Base-by-base conservation (phyloP, 2,113 vertebrate genomes). In the Lampris megalopsis region DNA sequence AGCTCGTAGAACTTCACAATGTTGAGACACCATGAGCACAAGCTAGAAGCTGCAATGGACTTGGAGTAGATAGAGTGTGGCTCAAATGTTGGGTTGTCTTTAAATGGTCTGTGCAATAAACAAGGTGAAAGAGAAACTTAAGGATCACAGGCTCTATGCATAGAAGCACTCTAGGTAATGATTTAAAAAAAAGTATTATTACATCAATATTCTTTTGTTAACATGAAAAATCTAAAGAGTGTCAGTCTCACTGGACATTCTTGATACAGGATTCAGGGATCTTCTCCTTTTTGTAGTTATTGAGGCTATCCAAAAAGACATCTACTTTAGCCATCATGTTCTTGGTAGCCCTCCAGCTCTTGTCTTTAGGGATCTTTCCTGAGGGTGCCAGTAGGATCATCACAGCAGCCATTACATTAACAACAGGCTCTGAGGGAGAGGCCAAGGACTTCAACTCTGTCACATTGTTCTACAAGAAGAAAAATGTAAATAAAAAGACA, bases 1-100 rank as follows among this genome's bases (percentile, higher is more conserved):
- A 96, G 92, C 42, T 89, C 72, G 0, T 95, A 91, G 88, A 95
- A 96, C 42, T 75, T 92, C 63, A 84, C 92, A 0, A 96, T 92
- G 77, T 96, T 96, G 41, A 96, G 84, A 50, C 95, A 95, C 96
- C 96, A 96, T 1, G 95, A 96, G 78, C 95, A 96, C 70, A 96
- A 94, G 1, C 95, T 95, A 0, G 95, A 92, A 0, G 96, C 96
- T 0, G 95, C 95, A 0, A 75, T 42, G 0, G 95, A 96, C 85
- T 96, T 96, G 58, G 93, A 94, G 48, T 92, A 81, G 75, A 96
- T 93, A 0, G 94, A 89, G 37, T 96, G 94, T 0, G 94, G 95
- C n/a, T 91, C 94, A 79, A 96, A 96, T n/a, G 93, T 68, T 0
- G 94, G 92, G 65, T 96, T 95, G 1, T 13, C 5, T n/a, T 8